Conservation (phyloP, 1,140 invertebrate species). For the Brachystomella parvula region DNA sequence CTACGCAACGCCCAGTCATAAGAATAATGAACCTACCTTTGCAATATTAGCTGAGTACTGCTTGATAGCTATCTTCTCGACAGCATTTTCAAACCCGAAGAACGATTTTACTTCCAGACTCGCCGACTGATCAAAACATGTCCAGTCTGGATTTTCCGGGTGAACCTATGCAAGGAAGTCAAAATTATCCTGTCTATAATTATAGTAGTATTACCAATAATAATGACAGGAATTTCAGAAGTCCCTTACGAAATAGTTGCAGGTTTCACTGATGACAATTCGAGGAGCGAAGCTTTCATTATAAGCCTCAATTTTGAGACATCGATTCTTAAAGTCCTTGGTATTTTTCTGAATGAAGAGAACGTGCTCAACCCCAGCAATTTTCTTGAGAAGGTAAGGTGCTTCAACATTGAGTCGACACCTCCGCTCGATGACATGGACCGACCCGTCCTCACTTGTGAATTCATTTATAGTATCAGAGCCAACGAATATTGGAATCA, state of each 20-base stretch:
- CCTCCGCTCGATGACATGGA: slow-evolving; percentile 73
- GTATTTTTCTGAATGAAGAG: slow-evolving; percentile 90
- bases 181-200: no score
- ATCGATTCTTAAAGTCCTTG: slow-evolving; percentile 66
- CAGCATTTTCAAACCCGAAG: slow-evolving; percentile 89
- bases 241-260: slow-evolving; percentile 78
- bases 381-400: slow-evolving; percentile 88
- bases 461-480: slow-evolving; percentile 75
- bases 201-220: slow-evolving; percentile 4
- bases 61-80: slow-evolving; percentile 95
- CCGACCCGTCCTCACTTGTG: slow-evolving; percentile 66
- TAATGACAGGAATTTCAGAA: neutral
- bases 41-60: slow-evolving; percentile 89
- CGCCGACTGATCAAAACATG: slow-evolving; percentile 92
- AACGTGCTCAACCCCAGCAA: slow-evolving; percentile 87
- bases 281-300: slow-evolving; percentile 86
- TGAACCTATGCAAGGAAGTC: slow-evolving; percentile 69
- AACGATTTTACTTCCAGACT: slow-evolving; percentile 92
- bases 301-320: slow-evolving; percentile 81
- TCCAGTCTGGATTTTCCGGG: slow-evolving; percentile 90
- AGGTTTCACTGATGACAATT: slow-evolving; percentile 82
- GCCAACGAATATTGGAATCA: slow-evolving; percentile 90
- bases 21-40: slow-evolving; percentile 52
- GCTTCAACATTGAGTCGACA: slow-evolving; percentile 91
- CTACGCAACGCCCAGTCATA: neutral